Evolutionary conservation across 1,140 invertebrate genomes (phyloP), one percentile per base, ranked within the genome.

Genomic region (Calosoma granatense): DNA sequence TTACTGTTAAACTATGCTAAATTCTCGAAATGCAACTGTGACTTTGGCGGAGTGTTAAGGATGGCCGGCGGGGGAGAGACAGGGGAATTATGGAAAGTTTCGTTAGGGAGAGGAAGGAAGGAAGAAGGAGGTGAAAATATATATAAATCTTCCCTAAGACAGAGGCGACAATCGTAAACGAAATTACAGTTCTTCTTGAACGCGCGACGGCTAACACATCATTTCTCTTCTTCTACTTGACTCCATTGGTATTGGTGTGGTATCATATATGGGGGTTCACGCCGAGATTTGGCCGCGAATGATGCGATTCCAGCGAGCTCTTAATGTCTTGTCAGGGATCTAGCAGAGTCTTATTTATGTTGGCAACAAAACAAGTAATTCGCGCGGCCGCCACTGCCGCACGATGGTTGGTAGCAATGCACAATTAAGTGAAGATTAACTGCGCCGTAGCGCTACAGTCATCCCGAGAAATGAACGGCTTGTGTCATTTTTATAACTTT

Each of bases 271-370:
- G 14, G 26, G 14, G 26, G 14, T n/a, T n/a, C n/a, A 30, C 26
- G 41, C 41, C 6, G 41, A 47, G 6, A 17, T 11, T 17, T 11
- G 15, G 41, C 41, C 9, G 9, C 6, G 15, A 47, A 47, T 47
- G 41, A 47, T 17, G 26, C 26, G 15, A 47, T 47, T 12, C 41
- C 41, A 17, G 9, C 9, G 41, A 47, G 41, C 26, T 47, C 41
- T 47, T 47, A 47, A 47, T 47, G 41, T 47, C 41, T 47, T 47
- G 41, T 47, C 41, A 47, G 41, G 41, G 41, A 47, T 17, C 41
- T 12, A 17, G 9, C 4, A 47, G 41, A 17, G 9, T 47, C 41
- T 47, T 47, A 47, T 47, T 47, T 47, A 47, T 47, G 41, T 47
- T 36, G 26, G 6, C 26, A 36, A 36, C 26, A 36, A 36, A 36